Evolutionary conservation across 2,888 invertebrate genomes (phyloP), one percentile per base, ranked within the genome.

Genomic region (Xestia ashworthii): DNA sequence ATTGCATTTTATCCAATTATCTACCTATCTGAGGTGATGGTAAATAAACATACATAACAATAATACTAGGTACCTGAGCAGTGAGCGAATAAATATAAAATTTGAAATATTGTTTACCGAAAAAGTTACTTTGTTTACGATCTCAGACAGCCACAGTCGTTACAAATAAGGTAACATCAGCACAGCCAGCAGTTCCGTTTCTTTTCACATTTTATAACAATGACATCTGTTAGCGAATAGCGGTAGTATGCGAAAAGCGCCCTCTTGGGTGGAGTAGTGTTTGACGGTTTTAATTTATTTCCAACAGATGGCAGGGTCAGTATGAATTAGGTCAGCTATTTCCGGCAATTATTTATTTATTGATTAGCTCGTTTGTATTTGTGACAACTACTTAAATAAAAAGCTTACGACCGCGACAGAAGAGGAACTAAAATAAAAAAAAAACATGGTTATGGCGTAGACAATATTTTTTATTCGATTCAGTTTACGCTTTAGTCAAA

Each of bases 171-270:
- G 64, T 41, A n/a, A 65, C 65, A 44, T 65, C 14, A 14, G 9
- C 32, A 60, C 5, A 32, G 32, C 9, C 32, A 9, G 60, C 32
- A 32, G 8, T 44, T 64, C 12, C 9, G 8, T 16, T 9, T 44
- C 16, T 53, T n/a, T 12, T 12, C 1, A 19, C 0, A 38, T 25
- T 50, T n/a, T 22, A 3, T 0, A 65, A 14, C 16, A 25, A 0
- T 25, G 76, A n/a, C 76, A 86, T 83, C 86, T 87, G 69, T 48
- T 8, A 38, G 44, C 14, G 0, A 80, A 58, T 74, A 83, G 76
- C n/a, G 5, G 5, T 22, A 80, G n/a, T 68, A 53, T 11, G n/a
- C 1, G 0, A 11, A 58, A 50, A 79, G 65, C 44, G 82, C 58
- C 60, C 69, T 80, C 83, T 86, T 44, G 50, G 50, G 80, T 38